phyloP scores from a whole-genome alignment of 2,113 vertebrate genomes.

The Pandion haliaetus region DNA sequence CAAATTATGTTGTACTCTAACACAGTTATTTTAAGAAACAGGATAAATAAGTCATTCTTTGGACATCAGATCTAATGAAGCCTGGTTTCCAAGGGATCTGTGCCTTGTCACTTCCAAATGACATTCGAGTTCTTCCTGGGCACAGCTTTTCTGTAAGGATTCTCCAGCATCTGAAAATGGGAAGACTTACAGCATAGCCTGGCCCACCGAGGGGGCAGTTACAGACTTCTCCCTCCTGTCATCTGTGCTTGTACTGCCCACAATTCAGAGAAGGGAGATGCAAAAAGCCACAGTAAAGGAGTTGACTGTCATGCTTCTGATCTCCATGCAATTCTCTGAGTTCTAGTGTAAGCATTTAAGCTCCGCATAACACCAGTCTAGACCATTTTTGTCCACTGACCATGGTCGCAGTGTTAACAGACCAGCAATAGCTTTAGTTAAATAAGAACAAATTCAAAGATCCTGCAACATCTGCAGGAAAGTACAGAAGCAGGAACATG shows the following conservation, averaged over 20 bases:
- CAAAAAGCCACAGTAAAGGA: background rate
- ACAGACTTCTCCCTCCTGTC: background rate
- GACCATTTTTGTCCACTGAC: background rate
- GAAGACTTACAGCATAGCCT: background rate
- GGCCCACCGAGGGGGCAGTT: background rate
- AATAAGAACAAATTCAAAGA: background rate
- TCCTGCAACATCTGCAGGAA: background rate
- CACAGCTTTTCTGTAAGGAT: background rate
- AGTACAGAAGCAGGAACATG: background rate
- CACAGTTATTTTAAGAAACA: background rate
- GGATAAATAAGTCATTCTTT: conserved; percentile 21
- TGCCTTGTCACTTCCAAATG: conserved; percentile 20
- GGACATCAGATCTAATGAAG: background rate
- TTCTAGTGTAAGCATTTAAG: background rate
- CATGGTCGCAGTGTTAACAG: background rate
- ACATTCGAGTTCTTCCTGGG: background rate
- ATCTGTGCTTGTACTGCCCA: background rate
- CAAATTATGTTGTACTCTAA: background rate
- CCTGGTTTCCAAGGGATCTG: conserved; percentile 14
- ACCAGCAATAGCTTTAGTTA: background rate
- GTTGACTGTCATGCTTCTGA: background rate
- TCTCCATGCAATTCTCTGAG: background rate
- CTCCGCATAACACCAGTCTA: background rate
- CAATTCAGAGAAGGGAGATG: background rate
- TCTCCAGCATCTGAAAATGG: background rate